A percentile compares a stretch with the other conserved stretches of the same genome.
Conservation (phyloP, 2,888 invertebrate genomes). For the Coelopa pilipes region DNA sequence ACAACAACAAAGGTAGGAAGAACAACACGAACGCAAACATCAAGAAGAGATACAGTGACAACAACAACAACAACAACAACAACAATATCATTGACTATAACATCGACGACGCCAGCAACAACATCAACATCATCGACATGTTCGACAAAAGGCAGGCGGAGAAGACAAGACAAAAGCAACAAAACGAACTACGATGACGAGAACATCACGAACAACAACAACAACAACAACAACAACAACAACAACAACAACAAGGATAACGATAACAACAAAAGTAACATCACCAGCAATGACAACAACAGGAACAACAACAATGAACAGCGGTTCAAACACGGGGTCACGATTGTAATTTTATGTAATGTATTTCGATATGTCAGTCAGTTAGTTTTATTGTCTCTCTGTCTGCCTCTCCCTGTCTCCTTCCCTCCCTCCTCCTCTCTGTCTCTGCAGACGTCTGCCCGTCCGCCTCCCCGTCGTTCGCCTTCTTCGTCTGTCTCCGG, state of each 20-base stretch:
- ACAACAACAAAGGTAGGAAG: no score
- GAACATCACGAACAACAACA: background rate
- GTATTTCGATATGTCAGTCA: slow-evolving; percentile 31
- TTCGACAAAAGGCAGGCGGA: no score
- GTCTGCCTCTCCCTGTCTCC: background rate
- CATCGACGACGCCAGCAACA: background rate
- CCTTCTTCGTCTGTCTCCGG: no score
- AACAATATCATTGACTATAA: background rate
- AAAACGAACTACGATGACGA: slow-evolving; percentile 39
- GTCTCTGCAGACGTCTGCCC: no score
- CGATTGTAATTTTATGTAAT: slow-evolving; percentile 33
- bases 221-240: slow-evolving; percentile 39
- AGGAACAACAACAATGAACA: slow-evolving; percentile 3
- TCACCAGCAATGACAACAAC: background rate
- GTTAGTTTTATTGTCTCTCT: slow-evolving; percentile 17
- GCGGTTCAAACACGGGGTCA: slow-evolving; percentile 18
- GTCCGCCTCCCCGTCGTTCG: no score
- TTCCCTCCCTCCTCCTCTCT: no score
- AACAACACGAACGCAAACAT: background rate
- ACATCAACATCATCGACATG: no score
- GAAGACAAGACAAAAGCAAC: slow-evolving; percentile 46
- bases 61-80: background rate
- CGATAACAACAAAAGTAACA: background rate
- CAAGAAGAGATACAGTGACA: no score
- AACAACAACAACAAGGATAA: slow-evolving; percentile 19